Evolutionary conservation across 2,888 invertebrate genomes (phyloP), one percentile per base, ranked within the genome.

Genomic region (Erebia palarica): DNA sequence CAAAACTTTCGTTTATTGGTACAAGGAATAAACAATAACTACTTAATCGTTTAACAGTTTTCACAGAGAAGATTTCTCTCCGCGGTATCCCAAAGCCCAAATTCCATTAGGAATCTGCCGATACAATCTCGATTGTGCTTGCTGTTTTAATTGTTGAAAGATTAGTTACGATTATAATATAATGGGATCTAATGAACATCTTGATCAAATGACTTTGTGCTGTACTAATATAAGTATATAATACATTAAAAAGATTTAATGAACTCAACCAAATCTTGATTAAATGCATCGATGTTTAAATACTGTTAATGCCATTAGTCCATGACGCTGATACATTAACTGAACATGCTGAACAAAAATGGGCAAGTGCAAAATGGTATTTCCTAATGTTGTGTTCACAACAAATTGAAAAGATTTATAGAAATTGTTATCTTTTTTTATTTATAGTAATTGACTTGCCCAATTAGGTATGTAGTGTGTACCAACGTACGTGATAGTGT

Each of bases 21-120:
- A 87, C 87, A 88, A 84, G 87, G 86, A 86, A 87, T 89, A 91
- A 88, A 91, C 88, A 91, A 91, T 90, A 90, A 89, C 84, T 84
- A n/a, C n/a, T n/a, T n/a, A 89, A 88, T 89, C 85, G 87, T 86
- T 88, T 88, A 89, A 86, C 83, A 83, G 78, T 85, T 88, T 87
- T 82, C 82, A 80, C 78, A 78, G 77, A 78, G 78, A 80, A 83
- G 86, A 88, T 90, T 87, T 76, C 76, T 71, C 75, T 74, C 36
- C 53, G 70, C 64, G 65, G 71, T 70, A 73, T 73, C 64, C 73
- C 53, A 69, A 73, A 73, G 71, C 64, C 73, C 53, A 69, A 73
- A 75, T 70, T 67, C 66, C 66, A 75, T 69, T 64, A 72, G 55
- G 69, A 63, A 57, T 66, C 66, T 69, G 16, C 36, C 11, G 72